These are phyloP conservation scores for Microdon myrmicae DNA, from an alignment of 2,888 invertebrate species.

Conservation along the genomic window DNA sequence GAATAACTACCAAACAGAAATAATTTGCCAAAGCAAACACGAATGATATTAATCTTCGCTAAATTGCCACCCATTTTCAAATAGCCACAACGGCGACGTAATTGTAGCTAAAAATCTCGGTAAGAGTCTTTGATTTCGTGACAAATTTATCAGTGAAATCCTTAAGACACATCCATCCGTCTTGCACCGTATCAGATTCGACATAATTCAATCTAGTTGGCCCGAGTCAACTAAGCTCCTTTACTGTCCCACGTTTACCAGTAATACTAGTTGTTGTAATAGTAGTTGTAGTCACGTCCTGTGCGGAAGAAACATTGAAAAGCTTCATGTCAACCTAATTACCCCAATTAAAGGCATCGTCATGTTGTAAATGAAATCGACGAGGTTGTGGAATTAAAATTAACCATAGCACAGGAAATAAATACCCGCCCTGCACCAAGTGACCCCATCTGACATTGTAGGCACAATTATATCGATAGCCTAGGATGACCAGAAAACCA, in stretches of 20 bases:
- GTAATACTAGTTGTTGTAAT: too few species aligned
- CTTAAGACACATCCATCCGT: conserved; percentile 21
- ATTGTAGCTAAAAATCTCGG: too few species aligned
- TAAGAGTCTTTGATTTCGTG: conserved; percentile 1
- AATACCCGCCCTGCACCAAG: conserved; percentile 35
- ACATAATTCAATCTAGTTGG: conserved; percentile 34
- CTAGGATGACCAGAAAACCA: conserved; percentile 47
- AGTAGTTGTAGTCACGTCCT: too few species aligned
- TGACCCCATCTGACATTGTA: too few species aligned
- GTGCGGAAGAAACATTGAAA: conserved; percentile 8
- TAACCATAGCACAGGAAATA: conserved; percentile 48
- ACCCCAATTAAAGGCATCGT: conserved; percentile 49
- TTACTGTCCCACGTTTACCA: too few species aligned
- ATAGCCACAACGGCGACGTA: too few species aligned
- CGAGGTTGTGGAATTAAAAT: conserved; percentile 46
- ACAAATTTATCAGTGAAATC: background rate
- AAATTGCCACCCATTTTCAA: too few species aligned
- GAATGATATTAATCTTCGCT: too few species aligned
- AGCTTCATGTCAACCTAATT: conserved; percentile 47
- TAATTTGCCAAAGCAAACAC: too few species aligned
- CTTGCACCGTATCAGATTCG: conserved; percentile 31
- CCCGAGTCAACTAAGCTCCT: too few species aligned
- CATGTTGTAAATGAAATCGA: conserved; percentile 44
- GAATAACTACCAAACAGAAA: too few species aligned
- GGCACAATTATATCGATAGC: conserved; percentile 41